Base-by-base conservation (phyloP, 1,140 invertebrate genomes). In the Danaus plexippus region DNA sequence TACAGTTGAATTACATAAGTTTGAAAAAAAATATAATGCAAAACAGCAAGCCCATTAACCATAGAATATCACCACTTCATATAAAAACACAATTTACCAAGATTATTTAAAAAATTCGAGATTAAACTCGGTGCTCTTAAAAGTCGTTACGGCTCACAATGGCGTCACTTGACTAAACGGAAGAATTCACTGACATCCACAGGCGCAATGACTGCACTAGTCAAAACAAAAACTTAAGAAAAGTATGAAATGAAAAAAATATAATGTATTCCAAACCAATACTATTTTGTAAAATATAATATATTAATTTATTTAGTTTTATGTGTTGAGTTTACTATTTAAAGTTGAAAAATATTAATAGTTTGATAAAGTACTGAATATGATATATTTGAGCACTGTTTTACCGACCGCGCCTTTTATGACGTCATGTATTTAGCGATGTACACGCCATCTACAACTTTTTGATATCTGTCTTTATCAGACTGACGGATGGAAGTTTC, bases 121-220 rank as follows among this genome's bases (percentile, higher is more conserved):
- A 91, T 91, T 89, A 84, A 89, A 90, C 88, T 89, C 77, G 82
- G 85, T 80, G 81, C 85, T 76, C 73, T 63, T 52, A 75, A 88
- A 90, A 92, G 91, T 91, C 91, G 90, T 91, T 93, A 92, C 88
- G 90, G 92, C 86, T 90, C 91, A 93, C 91, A 92, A 93, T 93
- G 92, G 92, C 92, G 91, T 92, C 90, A 90, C 87, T 89, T 85
- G 71, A 81, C 80, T 69, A 79, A 77, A 74, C 79, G 82, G 83
- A 85, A 83, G 80, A 80, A 57, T 63, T 57, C 49, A 57, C 62
- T 83, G 81, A 82, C 80, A 78, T 51, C 69, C 66, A 76, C 74
- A 76, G 71, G 67, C 73, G 67, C 67, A 75, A n/a, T 78, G 71
- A 73, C 69, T 75, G 54, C 49, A 57, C 40, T 59, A 74, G 62